phyloP scores from a whole-genome alignment of 92 coral and sea anemone genomes.

The Isaurus tuberculatus region DNA sequence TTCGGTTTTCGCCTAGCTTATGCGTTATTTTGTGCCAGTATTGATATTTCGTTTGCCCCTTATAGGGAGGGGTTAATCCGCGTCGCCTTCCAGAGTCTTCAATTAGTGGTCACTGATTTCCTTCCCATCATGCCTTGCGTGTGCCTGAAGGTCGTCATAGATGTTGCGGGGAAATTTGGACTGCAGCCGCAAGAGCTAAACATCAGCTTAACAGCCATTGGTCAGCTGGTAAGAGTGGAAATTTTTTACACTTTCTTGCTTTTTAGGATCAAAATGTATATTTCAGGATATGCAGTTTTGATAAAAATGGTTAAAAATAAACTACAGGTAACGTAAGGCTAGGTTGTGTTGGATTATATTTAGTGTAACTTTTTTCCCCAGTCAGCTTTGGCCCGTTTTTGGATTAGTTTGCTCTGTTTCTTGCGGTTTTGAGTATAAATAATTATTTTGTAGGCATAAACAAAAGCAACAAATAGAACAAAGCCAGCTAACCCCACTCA shows the following conservation, averaged over 20 bases:
- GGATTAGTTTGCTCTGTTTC: too few species aligned
- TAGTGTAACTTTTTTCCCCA: too few species aligned
- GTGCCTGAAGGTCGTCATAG: constrained; percentile 92
- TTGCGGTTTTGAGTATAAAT: too few species aligned
- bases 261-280: not conserved
- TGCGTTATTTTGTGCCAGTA: not conserved
- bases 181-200: constrained; percentile 96
- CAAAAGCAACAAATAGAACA: too few species aligned
- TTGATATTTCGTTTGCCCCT: not conserved
- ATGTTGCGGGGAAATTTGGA: constrained; percentile 98
- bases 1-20: too few species aligned
- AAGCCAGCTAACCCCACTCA: too few species aligned
- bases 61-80: constrained; percentile 94
- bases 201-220: constrained; percentile 97
- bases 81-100: constrained; percentile 98
- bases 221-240: constrained; percentile 82
- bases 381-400: too few species aligned
- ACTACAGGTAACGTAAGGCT: too few species aligned
- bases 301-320: too few species aligned
- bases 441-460: too few species aligned
- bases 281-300: not conserved
- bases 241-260: not conserved
- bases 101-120: constrained; percentile 95
- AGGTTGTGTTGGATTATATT: too few species aligned
- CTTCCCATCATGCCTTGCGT: constrained; percentile 99